Conservation (phyloP, 2,888 invertebrate species). For the Dioctria rufipes region DNA sequence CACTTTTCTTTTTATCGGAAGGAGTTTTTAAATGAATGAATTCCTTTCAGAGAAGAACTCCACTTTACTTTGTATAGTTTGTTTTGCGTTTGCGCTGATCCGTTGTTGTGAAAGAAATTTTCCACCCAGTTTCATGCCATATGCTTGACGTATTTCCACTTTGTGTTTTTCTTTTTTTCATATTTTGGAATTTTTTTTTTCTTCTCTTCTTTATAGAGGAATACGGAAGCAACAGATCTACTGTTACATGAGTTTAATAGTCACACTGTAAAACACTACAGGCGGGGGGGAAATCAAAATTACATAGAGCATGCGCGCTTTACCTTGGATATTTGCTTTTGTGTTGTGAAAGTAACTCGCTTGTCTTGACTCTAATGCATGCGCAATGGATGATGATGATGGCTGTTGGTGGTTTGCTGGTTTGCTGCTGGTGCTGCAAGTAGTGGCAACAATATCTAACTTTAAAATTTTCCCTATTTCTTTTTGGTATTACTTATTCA, state of each 20-base stretch:
- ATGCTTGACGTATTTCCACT: no score
- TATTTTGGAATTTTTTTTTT: background rate
- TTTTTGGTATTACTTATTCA: no score
- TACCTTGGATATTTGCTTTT: background rate
- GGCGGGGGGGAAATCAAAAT: background rate
- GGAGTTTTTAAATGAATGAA: background rate
- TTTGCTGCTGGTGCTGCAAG: no score
- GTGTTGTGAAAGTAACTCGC: slow-evolving; percentile 26
- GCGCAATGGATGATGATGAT: background rate
- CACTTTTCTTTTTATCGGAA: slow-evolving; percentile 18
- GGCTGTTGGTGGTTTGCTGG: background rate
- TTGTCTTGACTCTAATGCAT: no score
- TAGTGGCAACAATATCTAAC: no score
- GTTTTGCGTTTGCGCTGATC: background rate
- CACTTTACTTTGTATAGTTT: no score
- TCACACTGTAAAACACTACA: background rate
- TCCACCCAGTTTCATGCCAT: background rate
- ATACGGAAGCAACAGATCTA: background rate
- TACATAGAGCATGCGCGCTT: background rate
- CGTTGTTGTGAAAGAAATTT: background rate
- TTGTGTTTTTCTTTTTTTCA: background rate
- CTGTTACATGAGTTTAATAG: slow-evolving; percentile 16
- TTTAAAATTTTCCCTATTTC: no score
- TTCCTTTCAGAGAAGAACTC: background rate
- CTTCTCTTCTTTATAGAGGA: background rate